These are phyloP conservation scores for Lipotes vexillifer DNA, from an alignment of 2,113 vertebrate species.

Conservation along the genomic window DNA sequence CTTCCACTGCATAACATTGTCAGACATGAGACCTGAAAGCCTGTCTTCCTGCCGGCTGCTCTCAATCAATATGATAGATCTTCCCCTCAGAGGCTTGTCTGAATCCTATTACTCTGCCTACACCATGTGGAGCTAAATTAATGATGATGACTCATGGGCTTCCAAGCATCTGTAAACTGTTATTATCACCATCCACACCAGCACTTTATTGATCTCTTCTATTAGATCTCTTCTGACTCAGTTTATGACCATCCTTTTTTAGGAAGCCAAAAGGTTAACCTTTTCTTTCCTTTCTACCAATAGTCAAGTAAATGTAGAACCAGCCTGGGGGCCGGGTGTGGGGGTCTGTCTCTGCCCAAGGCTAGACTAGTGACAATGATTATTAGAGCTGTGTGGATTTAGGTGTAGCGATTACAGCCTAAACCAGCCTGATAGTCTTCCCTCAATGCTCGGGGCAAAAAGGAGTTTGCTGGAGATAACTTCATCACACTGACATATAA, in stretches of 20 bases:
- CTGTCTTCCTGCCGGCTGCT: conserved; percentile 44
- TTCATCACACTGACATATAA: not conserved
- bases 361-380: not conserved
- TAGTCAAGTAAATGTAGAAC: not conserved
- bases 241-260: not conserved
- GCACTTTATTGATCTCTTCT: conserved; percentile 21
- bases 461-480: not conserved
- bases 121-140: conserved; percentile 58
- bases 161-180: conserved; percentile 46
- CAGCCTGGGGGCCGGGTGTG: too few relatives aligned
- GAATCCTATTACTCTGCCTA: conserved; percentile 62
- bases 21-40: not conserved
- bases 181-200: conserved; percentile 31
- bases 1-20: not conserved
- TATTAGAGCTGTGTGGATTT: not conserved
- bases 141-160: conserved; percentile 40
- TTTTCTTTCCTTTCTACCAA: not conserved
- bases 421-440: not conserved
- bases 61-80: conserved; percentile 67
- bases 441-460: not conserved
- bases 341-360: not conserved
- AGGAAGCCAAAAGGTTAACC: not conserved
- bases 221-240: not conserved
- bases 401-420: not conserved
- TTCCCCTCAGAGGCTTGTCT: conserved; percentile 39